phyloP scores from a whole-genome alignment of 2,888 invertebrate species.

The Pachydiplax longipennis region DNA sequence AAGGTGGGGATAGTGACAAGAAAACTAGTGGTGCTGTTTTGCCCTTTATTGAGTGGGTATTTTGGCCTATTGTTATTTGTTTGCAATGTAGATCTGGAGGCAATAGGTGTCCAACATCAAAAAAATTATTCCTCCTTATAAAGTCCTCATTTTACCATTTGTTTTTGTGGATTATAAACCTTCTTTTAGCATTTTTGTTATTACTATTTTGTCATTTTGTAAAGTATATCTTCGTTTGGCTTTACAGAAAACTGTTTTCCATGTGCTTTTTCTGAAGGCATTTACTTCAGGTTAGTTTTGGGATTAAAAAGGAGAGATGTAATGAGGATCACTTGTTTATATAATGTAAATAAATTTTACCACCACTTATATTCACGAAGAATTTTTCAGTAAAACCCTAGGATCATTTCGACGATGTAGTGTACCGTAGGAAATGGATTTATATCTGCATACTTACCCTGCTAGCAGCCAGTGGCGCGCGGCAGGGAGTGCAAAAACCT shows the following conservation, averaged over 20 bases:
- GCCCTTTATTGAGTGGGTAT: not conserved
- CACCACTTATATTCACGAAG: not conserved
- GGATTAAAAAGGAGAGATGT: not conserved
- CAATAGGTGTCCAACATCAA: not conserved
- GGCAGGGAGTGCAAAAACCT: too few relatives aligned
- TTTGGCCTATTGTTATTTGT: not conserved
- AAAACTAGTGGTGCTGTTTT: not conserved
- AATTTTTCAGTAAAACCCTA: not conserved
- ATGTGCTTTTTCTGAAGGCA: not conserved
- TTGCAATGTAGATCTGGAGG: not conserved
- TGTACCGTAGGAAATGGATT: too few relatives aligned
- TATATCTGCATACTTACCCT: too few relatives aligned
- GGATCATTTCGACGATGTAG: not conserved
- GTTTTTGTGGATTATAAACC: not conserved
- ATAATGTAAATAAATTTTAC: constrained; percentile 38
- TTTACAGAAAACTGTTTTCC: not conserved
- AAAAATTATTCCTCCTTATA: constrained; percentile 9
- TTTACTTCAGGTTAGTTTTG: not conserved
- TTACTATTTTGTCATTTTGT: not conserved
- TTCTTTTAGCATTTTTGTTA: not conserved
- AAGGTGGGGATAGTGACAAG: not conserved
- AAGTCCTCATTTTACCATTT: not conserved
- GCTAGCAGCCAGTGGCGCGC: too few relatives aligned
- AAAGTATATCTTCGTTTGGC: not conserved
- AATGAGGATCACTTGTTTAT: not conserved